These are phyloP conservation scores for Cherax quadricarinatus DNA, from an alignment of 1,140 invertebrate genomes.

Conservation along the genomic window DNA sequence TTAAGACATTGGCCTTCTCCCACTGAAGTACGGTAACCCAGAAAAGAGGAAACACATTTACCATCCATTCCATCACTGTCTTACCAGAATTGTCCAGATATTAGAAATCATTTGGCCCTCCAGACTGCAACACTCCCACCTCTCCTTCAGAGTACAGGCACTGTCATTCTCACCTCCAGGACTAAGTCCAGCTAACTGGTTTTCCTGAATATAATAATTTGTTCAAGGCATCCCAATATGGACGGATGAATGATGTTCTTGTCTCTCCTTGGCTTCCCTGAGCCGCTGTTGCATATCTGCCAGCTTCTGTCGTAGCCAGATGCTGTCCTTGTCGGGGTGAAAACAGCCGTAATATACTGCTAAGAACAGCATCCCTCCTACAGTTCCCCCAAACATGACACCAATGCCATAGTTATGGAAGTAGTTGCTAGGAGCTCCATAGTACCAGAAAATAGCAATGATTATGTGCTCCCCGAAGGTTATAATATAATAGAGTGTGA, in stretches of 20 bases:
- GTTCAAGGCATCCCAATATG: neutral
- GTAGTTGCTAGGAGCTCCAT: constrained; percentile 34
- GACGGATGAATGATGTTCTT: neutral
- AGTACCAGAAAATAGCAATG: constrained; percentile 64
- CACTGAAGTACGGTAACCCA: no score
- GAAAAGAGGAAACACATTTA: no score
- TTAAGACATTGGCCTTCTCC: no score
- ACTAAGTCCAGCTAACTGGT: no score
- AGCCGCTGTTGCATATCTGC: neutral
- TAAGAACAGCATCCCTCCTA: constrained; percentile 56
- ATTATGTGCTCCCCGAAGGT: constrained; percentile 65
- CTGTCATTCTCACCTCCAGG: no score
- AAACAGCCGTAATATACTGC: constrained; percentile 59
- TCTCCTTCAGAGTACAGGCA: no score
- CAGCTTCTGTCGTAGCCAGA: constrained; percentile 45
- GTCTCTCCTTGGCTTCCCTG: neutral
- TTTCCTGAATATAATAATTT: neutral
- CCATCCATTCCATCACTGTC: no score
- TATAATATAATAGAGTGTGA: constrained; percentile 62
- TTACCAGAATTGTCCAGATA: no score
- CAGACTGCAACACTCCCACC: no score
- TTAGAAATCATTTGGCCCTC: no score
- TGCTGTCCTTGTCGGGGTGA: constrained; percentile 64
- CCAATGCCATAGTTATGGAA: constrained; percentile 64
- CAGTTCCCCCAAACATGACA: constrained; percentile 61